phyloP scores from a whole-genome alignment of 2,113 vertebrate genomes.

The Planiliza haematocheilus region DNA sequence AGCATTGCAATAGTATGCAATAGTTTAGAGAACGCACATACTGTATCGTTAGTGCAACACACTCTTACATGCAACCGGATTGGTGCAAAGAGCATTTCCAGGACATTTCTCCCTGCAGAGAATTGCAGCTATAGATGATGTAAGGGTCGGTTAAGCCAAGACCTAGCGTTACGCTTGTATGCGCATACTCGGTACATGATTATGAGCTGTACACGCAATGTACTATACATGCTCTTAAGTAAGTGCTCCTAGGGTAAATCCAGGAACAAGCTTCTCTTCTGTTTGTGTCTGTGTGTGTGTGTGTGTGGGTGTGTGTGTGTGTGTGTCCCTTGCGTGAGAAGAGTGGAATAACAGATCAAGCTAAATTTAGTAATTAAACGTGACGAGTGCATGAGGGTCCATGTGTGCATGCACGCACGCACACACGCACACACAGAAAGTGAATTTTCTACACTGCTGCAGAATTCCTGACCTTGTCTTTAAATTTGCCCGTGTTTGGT shows the following conservation, averaged over 20 bases:
- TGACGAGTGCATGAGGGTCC: constrained; percentile 22
- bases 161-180: background rate
- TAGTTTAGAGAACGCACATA: too few species aligned
- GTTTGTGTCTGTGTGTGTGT: constrained; percentile 27
- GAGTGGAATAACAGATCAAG: constrained; percentile 41
- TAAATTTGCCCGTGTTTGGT: background rate
- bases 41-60: too few species aligned
- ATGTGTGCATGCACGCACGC: background rate
- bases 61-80: too few species aligned
- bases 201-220: background rate
- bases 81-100: too few species aligned
- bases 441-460: background rate
- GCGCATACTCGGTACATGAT: background rate
- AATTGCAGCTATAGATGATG: too few species aligned
- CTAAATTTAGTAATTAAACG: constrained; percentile 37
- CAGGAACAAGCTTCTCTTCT: constrained; percentile 6
- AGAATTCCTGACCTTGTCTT: background rate
- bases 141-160: too few species aligned
- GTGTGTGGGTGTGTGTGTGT: constrained; percentile 5
- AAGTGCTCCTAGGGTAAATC: background rate
- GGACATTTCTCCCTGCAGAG: too few species aligned
- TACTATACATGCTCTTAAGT: too few species aligned
- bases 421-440: background rate
- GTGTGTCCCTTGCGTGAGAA: constrained; percentile 15
- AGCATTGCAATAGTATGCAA: too few species aligned